Percentiles rank a stretch among this genome's conserved stretches.
Conservation (phyloP, 2,113 vertebrate species). For the Corynorhinus townsendii region DNA sequence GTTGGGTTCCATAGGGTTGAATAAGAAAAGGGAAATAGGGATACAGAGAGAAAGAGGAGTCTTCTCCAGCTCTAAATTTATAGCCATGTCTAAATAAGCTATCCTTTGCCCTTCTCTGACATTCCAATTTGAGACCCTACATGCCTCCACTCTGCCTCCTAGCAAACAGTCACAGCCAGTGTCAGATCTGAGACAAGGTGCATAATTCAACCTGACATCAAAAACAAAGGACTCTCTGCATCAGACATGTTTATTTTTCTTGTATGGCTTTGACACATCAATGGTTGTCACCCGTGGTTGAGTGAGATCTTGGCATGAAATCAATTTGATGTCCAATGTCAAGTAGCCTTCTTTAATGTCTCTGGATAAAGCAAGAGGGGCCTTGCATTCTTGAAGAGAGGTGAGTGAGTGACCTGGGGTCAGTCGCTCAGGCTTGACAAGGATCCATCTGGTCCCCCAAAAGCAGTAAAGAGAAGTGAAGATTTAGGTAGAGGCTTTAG, state of each 20-base stretch:
- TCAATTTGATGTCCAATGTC: conserved; percentile 80
- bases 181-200: conserved; percentile 78
- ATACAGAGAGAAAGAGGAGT: not conserved
- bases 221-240: conserved; percentile 76
- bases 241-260: conserved; percentile 80
- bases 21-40: not conserved
- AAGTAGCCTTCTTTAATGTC: conserved; percentile 78
- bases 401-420: conserved; percentile 66
- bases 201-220: conserved; percentile 79
- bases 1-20: not conserved
- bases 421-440: conserved; percentile 62
- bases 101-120: conserved; percentile 61
- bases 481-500: not conserved
- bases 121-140: conserved; percentile 69
- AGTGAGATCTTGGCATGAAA: conserved; percentile 84
- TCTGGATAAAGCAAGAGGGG: conserved; percentile 72
- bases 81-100: not conserved
- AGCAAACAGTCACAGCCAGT: conserved; percentile 48
- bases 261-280: conserved; percentile 80
- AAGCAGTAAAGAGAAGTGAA: conserved; percentile 5
- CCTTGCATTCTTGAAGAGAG: conserved; percentile 64
- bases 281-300: conserved; percentile 79
- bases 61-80: not conserved
- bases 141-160: conserved; percentile 56
- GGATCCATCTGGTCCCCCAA: not conserved